Evolutionary conservation across 2,797 vertebrate genomes (phyloP).

Genomic region (Helostoma temminkii): DNA sequence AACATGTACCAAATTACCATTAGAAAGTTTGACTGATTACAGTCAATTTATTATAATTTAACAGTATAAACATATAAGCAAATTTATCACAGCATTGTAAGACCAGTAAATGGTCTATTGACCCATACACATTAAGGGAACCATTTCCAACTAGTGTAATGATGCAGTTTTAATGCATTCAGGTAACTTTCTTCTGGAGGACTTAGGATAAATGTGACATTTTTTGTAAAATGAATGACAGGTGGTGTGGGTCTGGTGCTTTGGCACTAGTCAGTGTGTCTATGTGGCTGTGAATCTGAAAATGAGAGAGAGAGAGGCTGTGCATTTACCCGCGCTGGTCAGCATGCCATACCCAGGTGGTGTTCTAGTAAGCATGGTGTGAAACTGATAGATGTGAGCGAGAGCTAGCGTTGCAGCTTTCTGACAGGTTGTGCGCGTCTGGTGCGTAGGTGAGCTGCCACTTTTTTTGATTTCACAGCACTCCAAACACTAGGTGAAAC

Average conservation of each 20-base stretch:
- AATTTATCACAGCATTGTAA: not conserved
- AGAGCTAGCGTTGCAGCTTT: conserved; percentile 50
- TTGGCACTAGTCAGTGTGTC: conserved; percentile 54
- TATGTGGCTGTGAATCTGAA: conserved; percentile 64
- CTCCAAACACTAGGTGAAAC: conserved; percentile 24
- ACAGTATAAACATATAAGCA: no score
- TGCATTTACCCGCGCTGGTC: conserved; percentile 30
- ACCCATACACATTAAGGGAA: not conserved
- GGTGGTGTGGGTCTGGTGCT: conserved; percentile 70
- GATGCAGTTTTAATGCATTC: not conserved
- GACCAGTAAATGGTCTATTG: not conserved
- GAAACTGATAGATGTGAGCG: conserved; percentile 65
- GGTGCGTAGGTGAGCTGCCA: conserved; percentile 72
- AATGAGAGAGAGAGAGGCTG: conserved; percentile 24
- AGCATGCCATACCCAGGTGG: conserved; percentile 69
- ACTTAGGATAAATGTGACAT: conserved; percentile 46
- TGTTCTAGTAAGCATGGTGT: conserved; percentile 66
- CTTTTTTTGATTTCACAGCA: conserved; percentile 38
- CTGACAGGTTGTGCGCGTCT: conserved; percentile 69
- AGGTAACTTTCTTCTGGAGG: conserved; percentile 38
- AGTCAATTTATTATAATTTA: conserved; percentile 14
- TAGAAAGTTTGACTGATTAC: conserved; percentile 27
- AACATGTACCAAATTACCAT: conserved; percentile 1
- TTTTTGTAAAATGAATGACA: conserved; percentile 60
- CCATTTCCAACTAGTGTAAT: conserved; percentile 4